A percentile compares a stretch with the other conserved stretches of the same genome.
Conservation (phyloP, 2,888 invertebrate genomes). For the Tribolium freemani region DNA sequence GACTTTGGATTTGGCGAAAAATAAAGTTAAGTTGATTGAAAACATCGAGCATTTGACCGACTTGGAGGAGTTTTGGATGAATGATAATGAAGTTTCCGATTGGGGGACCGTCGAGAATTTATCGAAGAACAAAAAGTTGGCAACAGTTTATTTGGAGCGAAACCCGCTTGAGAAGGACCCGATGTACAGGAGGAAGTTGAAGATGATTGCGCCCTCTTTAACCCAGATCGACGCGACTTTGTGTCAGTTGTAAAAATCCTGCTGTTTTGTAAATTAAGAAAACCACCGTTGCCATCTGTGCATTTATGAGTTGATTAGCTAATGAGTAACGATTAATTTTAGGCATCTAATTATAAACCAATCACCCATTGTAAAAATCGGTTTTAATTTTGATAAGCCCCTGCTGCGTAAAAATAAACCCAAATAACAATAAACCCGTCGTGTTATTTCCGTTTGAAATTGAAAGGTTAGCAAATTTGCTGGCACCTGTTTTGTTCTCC, state of each 20-base stretch:
- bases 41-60: constrained; percentile 82
- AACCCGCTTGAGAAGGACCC: constrained; percentile 91
- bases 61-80: constrained; percentile 97
- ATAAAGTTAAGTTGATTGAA: constrained; percentile 84
- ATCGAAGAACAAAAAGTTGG: constrained; percentile 75
- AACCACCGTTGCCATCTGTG: constrained; percentile 1
- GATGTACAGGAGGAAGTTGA: constrained; percentile 92
- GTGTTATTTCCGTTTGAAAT: constrained; percentile 22
- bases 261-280: not conserved
- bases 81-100: constrained; percentile 88
- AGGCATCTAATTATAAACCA: constrained; percentile 21
- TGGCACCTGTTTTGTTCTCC: constrained; percentile 68
- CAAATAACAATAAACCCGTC: not conserved
- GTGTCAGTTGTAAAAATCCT: constrained; percentile 73
- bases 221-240: constrained; percentile 96
- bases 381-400: constrained; percentile 14
- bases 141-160: constrained; percentile 93
- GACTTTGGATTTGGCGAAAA: constrained; percentile 92
- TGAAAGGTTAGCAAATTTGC: constrained; percentile 60
- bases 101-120: constrained; percentile 89
- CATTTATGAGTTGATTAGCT: constrained; percentile 10
- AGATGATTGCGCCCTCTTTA: constrained; percentile 86
- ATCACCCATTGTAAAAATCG: not conserved
- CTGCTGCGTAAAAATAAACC: not conserved
- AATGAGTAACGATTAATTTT: constrained; percentile 30